Percentiles rank a stretch among this genome's conserved stretches.
Conservation (phyloP, 2,888 invertebrate genomes). For the Agrotis ipsilon region DNA sequence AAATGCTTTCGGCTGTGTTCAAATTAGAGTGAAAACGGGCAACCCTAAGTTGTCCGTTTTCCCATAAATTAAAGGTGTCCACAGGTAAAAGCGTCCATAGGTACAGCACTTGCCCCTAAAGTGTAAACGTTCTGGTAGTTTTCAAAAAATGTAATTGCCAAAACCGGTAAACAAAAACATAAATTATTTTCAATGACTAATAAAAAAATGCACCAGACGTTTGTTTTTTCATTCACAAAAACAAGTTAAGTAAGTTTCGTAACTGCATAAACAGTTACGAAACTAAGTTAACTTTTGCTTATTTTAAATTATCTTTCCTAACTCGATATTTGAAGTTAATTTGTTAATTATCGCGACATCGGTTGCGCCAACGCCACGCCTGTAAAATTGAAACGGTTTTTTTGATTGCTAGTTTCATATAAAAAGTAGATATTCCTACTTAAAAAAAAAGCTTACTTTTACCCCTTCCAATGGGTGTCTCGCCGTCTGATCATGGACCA, state of each 20-base stretch:
- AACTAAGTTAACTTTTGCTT: constrained; percentile 19
- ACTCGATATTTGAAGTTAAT: constrained; percentile 45
- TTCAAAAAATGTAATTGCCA: neutral
- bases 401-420: constrained; percentile 1
- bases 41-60: no score
- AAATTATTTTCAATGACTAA: neutral
- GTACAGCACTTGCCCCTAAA: no score
- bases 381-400: constrained; percentile 39
- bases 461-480: no score
- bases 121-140: neutral
- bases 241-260: constrained; percentile 12
- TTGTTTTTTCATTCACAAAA: constrained; percentile 7
- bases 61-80: no score
- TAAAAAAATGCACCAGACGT: neutral
- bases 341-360: constrained; percentile 52
- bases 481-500: no score
- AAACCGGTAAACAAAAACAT: neutral
- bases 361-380: constrained; percentile 40
- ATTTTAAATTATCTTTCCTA: constrained; percentile 26
- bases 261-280: constrained; percentile 9
- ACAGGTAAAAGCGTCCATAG: no score
- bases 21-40: no score
- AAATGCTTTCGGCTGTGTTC: no score
- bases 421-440: constrained; percentile 6
- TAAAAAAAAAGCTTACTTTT: no score